A percentile compares a stretch with the other conserved stretches of the same genome.
phyloP scores from a whole-genome alignment of 2,888 invertebrate species.

The Arrhopalites spinosus region DNA sequence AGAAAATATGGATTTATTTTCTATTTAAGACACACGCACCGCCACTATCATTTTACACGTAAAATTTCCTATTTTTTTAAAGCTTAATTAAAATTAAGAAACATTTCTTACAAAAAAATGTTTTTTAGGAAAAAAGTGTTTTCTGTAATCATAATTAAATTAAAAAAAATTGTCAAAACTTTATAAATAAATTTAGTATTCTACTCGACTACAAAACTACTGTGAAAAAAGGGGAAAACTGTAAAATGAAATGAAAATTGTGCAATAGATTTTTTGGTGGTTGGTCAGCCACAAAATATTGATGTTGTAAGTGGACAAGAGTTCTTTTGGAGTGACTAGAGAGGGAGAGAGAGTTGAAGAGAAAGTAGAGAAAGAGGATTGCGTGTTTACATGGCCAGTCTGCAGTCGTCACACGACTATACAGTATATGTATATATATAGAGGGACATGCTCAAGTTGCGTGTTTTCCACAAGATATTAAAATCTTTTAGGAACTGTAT shows the following conservation, averaged over 20 bases:
- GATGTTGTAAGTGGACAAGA: too few relatives aligned
- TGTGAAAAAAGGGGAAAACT: not conserved
- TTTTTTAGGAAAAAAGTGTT: too few relatives aligned
- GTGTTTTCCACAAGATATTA: not conserved
- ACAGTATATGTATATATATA: not conserved
- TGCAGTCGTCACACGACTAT: not conserved
- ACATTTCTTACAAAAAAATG: too few relatives aligned
- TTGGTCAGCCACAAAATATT: too few relatives aligned
- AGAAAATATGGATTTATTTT: not conserved
- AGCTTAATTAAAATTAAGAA: too few relatives aligned
- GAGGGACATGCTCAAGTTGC: not conserved
- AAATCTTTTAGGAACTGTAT: not conserved
- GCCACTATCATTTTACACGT: not conserved
- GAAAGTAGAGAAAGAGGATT: not conserved
- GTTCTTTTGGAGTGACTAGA: not conserved
- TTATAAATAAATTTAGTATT: too few relatives aligned
- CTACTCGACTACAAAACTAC: too few relatives aligned
- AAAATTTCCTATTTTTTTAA: too few relatives aligned
- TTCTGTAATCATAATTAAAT: too few relatives aligned
- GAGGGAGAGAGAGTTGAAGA: not conserved
- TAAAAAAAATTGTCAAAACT: too few relatives aligned
- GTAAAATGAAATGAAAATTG: too few relatives aligned
- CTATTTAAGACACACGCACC: not conserved
- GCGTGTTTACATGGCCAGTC: not conserved
- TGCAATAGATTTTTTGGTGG: too few relatives aligned